Evolutionary conservation across 2,888 invertebrate genomes (phyloP), one percentile per base, ranked within the genome.

Genomic region (Mimachlamys varia): DNA sequence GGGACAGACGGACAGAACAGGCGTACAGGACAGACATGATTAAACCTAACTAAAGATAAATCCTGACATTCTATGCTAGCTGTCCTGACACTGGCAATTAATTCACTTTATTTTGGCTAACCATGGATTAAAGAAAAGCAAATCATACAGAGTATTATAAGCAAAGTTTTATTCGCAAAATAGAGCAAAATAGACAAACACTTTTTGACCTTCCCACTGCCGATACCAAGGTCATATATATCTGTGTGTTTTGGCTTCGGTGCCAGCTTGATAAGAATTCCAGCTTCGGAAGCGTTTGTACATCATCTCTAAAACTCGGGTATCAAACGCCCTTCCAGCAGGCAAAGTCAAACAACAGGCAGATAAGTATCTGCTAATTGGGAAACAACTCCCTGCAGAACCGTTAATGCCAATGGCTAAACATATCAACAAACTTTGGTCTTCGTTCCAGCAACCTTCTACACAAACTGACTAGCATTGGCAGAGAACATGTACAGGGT

Each of bases 361-460:
- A 76, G 76, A 76, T 76, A 27, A 33, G 76, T 76, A 76, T 76
- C 76, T 76, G 76, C 33, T 76, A 76, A 76, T 58, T 58, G 58
- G 19, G 58, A 58, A 7, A 76, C 76, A 76, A 33, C 27, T 10
- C 76, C 76, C 76, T 76, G 33, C 10, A 76, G 76, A 22, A 33
- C 76, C 27, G 76, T 76, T 76, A 27, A 76, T 76, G 17, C 22
- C 76, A 12, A 13, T 4, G 33, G 27, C 76, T 76, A 17, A 0
- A 33, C 22, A 62, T 62, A n/a, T 62, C 62, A 62, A 27, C 58
- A 76, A 7, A 76, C 27, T 0, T 12, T 76, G 76, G 10, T 22
- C 33, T 76, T 76, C 27, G 76, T 76, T 33, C 76, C 76, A 33
- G 33, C 27, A 12, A 53, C 53, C 2, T 53, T 53, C 44, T 7